These are phyloP conservation scores for Pipistrellus kuhlii DNA, from an alignment of 2,797 vertebrate species.

Conservation along the genomic window DNA sequence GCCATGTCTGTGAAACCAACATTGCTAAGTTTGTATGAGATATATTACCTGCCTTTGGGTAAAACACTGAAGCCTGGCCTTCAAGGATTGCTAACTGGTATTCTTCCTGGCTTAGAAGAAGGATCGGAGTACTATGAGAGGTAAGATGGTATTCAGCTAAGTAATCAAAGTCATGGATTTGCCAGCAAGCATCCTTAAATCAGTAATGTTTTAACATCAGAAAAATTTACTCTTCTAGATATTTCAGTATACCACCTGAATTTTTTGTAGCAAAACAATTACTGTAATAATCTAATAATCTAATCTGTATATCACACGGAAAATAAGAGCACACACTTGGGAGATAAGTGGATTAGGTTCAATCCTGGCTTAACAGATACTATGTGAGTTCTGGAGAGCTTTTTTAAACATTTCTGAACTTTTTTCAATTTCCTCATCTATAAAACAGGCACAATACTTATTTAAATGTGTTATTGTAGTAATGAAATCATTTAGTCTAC, in stretches of 20 bases:
- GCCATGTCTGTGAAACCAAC: conserved; percentile 99
- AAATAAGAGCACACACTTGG: conserved; percentile 20
- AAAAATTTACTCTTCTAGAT: conserved; percentile 32
- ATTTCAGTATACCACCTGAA: neutral
- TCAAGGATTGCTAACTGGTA: conserved; percentile 97
- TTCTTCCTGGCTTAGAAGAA: conserved; percentile 97
- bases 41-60: conserved; percentile 97
- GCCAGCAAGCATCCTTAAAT: conserved; percentile 21
- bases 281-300: neutral
- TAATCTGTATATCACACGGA: neutral
- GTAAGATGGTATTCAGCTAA: conserved; percentile 84
- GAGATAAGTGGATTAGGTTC: neutral
- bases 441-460: conserved; percentile 5
- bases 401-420: neutral
- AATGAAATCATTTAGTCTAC: conserved; percentile 25
- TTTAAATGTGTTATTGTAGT: conserved; percentile 21
- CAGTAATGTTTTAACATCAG: conserved; percentile 14
- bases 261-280: conserved; percentile 51
- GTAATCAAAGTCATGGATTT: conserved; percentile 3
- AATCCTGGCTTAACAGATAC: neutral
- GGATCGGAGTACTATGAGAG: conserved; percentile 99
- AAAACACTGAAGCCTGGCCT: conserved; percentile 98
- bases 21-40: conserved; percentile 96
- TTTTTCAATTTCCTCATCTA: conserved; percentile 29
- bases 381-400: neutral